These are phyloP conservation scores for Cyphomyrus discorhynchus DNA, from an alignment of 2,113 vertebrate genomes.

Conservation along the genomic window DNA sequence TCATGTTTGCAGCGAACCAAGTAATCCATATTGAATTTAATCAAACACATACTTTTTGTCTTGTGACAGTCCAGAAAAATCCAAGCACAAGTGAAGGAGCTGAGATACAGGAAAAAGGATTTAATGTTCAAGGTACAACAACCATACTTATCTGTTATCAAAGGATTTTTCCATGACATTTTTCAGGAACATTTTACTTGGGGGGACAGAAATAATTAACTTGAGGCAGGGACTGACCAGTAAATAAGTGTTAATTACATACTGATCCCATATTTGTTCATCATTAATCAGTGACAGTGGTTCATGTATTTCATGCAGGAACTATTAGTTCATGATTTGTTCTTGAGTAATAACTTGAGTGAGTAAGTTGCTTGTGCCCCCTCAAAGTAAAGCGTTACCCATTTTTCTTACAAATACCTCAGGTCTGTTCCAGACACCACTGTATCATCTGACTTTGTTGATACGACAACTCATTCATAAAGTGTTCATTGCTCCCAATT, in stretches of 20 bases:
- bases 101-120: constrained; percentile 96
- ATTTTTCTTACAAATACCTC: not conserved
- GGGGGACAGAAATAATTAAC: not conserved
- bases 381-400: not conserved
- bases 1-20: not conserved
- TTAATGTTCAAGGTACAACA: constrained; percentile 92
- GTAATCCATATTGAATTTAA: not conserved
- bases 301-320: not conserved
- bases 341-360: not conserved
- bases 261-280: not conserved
- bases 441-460: not conserved
- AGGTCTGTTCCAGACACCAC: not conserved
- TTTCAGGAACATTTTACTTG: not conserved
- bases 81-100: constrained; percentile 94
- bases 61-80: constrained; percentile 91
- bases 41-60: not conserved
- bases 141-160: not conserved
- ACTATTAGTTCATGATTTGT: not conserved
- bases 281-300: not conserved
- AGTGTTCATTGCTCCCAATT: not conserved
- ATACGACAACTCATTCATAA: not conserved
- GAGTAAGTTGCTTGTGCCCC: not conserved
- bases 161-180: not conserved
- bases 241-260: not conserved
- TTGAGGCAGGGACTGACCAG: not conserved